Evolutionary conservation across 2,113 vertebrate genomes (phyloP), one percentile per base, ranked within the genome.

Genomic region (Nesoenas mayeri): DNA sequence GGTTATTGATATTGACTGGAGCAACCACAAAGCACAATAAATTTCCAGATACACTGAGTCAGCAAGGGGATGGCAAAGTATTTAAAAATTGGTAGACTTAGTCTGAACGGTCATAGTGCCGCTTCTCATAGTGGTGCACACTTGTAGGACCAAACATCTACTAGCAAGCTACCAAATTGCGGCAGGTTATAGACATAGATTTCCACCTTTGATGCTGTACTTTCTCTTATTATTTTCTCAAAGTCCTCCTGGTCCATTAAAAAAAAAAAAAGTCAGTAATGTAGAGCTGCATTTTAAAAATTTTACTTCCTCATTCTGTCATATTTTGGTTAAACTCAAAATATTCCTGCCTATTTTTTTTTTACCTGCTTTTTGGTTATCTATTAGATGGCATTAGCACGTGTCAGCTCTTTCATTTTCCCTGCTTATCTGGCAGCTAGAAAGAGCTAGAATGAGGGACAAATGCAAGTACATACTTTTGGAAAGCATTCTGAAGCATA

Each of bases 401-500:
- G 57, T 79, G 72, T 94, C 93, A 88, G 50, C 78, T 85, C 87
- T 88, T 92, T 80, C 72, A 67, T 94, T 95, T 91, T 90, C 51
- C 34, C 71, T 93, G 67, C 42, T 95, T 95, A 92, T 96, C 87
- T 91, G 82, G 83, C 79, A 92, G 70, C 54, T 80, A 94, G 54
- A 96, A 71, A 87, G 65, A 79, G 54, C 90, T 92, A 93, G 80
- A 88, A 91, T 89, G 84, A 93, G 91, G 69, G 89, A 88, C 29
- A 22, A 95, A 60, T 65, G 83, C 80, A 85, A 89, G 79, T 79
- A 64, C 58, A 56, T 73, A 94, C 86, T 96, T 97, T 95, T 95
- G 90, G 97, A 97, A 97, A 95, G 84, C 86, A 69, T 96, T 97
- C 86, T 92, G 85, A 94, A 96, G 65, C 89, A 86, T 77, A 96